Evolutionary conservation across 2,797 vertebrate species (phyloP), one percentile per base, ranked within the genome.

Genomic region (Sciurus vulgaris): DNA sequence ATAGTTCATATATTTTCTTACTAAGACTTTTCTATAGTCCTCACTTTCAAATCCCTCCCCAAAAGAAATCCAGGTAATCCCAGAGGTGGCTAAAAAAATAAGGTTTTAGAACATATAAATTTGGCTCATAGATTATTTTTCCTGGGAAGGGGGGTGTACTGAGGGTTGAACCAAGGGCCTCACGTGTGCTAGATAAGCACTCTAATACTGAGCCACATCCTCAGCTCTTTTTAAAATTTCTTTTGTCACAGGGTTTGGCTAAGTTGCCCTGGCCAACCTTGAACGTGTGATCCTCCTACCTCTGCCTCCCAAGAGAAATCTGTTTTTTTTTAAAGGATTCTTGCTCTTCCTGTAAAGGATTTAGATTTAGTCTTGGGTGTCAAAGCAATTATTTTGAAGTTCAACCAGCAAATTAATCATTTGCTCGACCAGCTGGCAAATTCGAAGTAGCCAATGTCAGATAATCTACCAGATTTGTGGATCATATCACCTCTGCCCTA

Each of bases 371-470:
- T 84, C 63, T 93, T 86, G 67, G 78, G n/a, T 86, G 54, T 74
- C 87, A 96, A 97, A 96, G 96, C 76, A 94, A 94, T 15, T 93
- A 72, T 30, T 77, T 92, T 95, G 72, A 54, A 92, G 78, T 89
- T 95, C 44, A 93, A 89, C 89, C 74, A 87, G 61, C 47, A 95
- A 93, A 95, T 89, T 87, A 91, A 91, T 91, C 5, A 3, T 88
- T 65, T 95, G 86, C 74, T 97, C 76, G 47, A 51, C 89, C 88
- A 94, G 77, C n/a, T 96, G 93, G 87, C 73, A 95, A 90, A 88
- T 88, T 83, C 78, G 65, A 96, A 96, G 82, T 76, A 35, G 28
- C 90, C 59, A 83, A 54, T 59, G 54, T 83, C 69, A 92, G 61
- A 89, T 93, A 93, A 88, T 77, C 35, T 41, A 93, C 93, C 85